Evolutionary conservation across 2,113 vertebrate genomes (phyloP).

Genomic region (Osmerus mordax): DNA sequence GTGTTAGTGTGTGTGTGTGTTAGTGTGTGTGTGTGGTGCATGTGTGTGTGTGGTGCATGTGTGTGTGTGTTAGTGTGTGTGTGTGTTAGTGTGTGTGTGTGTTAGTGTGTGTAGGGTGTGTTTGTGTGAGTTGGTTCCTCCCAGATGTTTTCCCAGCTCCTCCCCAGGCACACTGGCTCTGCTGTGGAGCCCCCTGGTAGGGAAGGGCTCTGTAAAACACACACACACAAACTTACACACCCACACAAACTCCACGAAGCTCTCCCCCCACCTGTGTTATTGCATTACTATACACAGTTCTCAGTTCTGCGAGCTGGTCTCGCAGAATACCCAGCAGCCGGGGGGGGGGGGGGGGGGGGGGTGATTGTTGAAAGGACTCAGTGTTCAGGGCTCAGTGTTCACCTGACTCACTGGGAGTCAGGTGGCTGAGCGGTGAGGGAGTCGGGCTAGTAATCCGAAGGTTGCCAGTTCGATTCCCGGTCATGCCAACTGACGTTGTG

Average conservation of each 20-base stretch:
- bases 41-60: too few relatives aligned
- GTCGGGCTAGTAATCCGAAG: too few relatives aligned
- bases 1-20: too few relatives aligned
- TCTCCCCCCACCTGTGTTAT: slow-evolving; percentile 24
- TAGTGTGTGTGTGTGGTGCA: too few relatives aligned
- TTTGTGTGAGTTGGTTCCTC: slow-evolving; percentile 8
- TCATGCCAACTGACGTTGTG: too few relatives aligned
- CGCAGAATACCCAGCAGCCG: slow-evolving; percentile 19
- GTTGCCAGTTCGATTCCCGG: too few relatives aligned
- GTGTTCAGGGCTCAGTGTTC: slow-evolving; percentile 18
- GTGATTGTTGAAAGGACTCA: slow-evolving; percentile 55
- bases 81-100: too few relatives aligned
- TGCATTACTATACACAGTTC: slow-evolving; percentile 28
- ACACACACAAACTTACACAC: slow-evolving; percentile 2
- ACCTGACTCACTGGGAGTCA: too few relatives aligned
- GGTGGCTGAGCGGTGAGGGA: too few relatives aligned
- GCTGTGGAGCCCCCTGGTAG: slow-evolving; percentile 53
- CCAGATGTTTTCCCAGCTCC: slow-evolving; percentile 46
- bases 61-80: too few relatives aligned
- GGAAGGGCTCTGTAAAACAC: slow-evolving; percentile 41
- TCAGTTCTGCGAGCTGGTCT: slow-evolving; percentile 1
- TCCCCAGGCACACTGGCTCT: slow-evolving; percentile 40
- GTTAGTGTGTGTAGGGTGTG: too few relatives aligned
- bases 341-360: slow-evolving; percentile 47
- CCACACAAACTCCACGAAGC: slow-evolving; percentile 13